Evolutionary conservation across 53 echinoderm and acorn worm genomes (phyloP).

Genomic region (Actinopyga echinites): DNA sequence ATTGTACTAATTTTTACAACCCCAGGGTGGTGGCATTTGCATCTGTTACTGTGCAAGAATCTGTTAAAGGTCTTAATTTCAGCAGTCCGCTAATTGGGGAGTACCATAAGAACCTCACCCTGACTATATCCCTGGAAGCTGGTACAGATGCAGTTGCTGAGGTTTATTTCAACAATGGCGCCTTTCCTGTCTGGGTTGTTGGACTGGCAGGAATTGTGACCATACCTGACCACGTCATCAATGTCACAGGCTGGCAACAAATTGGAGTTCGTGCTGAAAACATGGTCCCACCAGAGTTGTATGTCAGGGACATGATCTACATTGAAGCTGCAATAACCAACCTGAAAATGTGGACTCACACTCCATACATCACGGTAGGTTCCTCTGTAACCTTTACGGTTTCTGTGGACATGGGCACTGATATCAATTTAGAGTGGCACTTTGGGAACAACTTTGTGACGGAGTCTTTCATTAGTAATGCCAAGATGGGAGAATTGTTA

Average conservation of each 20-base stretch:
- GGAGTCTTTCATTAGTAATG: slow-evolving; percentile 39
- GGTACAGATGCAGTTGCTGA: slow-evolving; percentile 62
- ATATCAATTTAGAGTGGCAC: slow-evolving; percentile 64
- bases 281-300: slow-evolving; percentile 60
- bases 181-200: slow-evolving; percentile 35
- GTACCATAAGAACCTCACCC: slow-evolving; percentile 54
- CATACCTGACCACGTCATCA: slow-evolving; percentile 54
- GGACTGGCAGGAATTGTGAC: slow-evolving; percentile 40
- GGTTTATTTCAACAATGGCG: slow-evolving; percentile 40
- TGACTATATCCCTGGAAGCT: slow-evolving; percentile 60
- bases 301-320: slow-evolving; percentile 52
- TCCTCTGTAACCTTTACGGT: slow-evolving; percentile 54
- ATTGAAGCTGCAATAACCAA: slow-evolving; percentile 64
- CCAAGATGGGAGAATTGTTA: slow-evolving; percentile 9
- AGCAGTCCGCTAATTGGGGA: slow-evolving; percentile 55
- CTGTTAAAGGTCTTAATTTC: slow-evolving; percentile 50
- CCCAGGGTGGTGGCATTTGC: slow-evolving; percentile 48
- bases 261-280: slow-evolving; percentile 56
- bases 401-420: slow-evolving; percentile 62
- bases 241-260: slow-evolving; percentile 65
- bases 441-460: slow-evolving; percentile 69
- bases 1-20: slow-evolving; percentile 68
- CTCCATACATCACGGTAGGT: slow-evolving; percentile 59
- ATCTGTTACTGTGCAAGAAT: slow-evolving; percentile 54
- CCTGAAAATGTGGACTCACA: slow-evolving; percentile 65